Evolutionary conservation across 2,113 vertebrate genomes (phyloP).

Genomic region (Pseudopipra pipra): DNA sequence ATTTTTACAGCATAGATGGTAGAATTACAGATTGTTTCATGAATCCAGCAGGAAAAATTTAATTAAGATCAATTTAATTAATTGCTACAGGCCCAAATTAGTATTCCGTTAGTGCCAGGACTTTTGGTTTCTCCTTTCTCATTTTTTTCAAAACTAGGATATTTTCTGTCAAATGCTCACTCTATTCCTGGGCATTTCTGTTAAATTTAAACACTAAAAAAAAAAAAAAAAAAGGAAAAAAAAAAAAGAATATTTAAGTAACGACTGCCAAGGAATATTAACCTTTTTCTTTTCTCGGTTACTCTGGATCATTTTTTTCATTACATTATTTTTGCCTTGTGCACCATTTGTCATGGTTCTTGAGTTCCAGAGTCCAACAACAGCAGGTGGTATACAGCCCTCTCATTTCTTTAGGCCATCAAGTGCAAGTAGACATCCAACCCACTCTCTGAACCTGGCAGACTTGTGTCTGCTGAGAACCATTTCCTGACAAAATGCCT

Average conservation of each 20-base stretch:
- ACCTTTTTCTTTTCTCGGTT: slow-evolving; percentile 1
- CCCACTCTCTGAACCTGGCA: slow-evolving; percentile 1
- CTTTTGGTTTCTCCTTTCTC: background rate
- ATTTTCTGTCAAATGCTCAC: background rate
- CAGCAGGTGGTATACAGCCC: background rate
- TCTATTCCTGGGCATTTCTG: background rate
- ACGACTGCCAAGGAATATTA: background rate
- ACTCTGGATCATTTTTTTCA: background rate
- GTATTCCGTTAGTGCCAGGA: background rate
- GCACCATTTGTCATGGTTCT: background rate
- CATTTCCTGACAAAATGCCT: background rate
- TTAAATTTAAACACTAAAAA: slow-evolving; percentile 1
- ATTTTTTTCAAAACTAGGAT: background rate
- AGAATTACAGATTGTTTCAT: background rate
- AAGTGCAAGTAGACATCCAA: background rate
- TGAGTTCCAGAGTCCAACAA: background rate
- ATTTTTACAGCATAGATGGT: background rate
- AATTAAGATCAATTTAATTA: slow-evolving; percentile 40
- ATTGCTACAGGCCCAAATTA: background rate
- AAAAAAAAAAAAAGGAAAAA: background rate
- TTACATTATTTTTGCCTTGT: background rate
- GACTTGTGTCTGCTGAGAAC: background rate
- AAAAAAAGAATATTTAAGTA: background rate
- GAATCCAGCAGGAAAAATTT: background rate
- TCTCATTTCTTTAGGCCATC: background rate